These are phyloP conservation scores for Theretra japonica DNA, from an alignment of 2,888 invertebrate species.

Conservation along the genomic window DNA sequence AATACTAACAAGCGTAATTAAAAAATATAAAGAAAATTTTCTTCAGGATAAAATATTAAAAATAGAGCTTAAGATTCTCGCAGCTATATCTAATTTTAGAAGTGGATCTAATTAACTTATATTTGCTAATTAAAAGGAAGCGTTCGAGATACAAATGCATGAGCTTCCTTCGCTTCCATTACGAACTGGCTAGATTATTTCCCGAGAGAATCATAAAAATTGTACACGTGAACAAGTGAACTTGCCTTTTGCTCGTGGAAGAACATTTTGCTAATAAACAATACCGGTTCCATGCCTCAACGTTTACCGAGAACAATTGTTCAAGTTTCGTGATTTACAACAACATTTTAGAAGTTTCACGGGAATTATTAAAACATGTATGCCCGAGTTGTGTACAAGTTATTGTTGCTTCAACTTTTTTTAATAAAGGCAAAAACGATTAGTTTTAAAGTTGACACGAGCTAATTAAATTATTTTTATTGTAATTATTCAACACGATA, in stretches of 20 bases:
- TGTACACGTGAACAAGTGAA: slow-evolving; percentile 35
- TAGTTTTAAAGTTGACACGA: background rate
- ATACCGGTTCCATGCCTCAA: background rate
- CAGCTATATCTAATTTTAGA: background rate
- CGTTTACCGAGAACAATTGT: background rate
- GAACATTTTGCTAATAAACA: slow-evolving; percentile 24
- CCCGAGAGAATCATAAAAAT: slow-evolving; percentile 46
- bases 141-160: background rate
- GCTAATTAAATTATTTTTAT: too few species aligned
- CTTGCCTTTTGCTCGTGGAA: slow-evolving; percentile 12
- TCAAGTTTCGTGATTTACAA: slow-evolving; percentile 17
- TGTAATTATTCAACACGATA: too few species aligned
- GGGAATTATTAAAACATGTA: slow-evolving; percentile 13
- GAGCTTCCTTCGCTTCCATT: slow-evolving; percentile 38
- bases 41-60: background rate
- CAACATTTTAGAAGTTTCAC: background rate
- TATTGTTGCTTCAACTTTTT: background rate
- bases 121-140: slow-evolving; percentile 22
- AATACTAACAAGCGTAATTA: background rate
- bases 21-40: background rate
- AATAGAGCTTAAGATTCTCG: background rate
- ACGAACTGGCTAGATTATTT: slow-evolving; percentile 46
- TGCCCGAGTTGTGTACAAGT: background rate
- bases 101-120: slow-evolving; percentile 10
- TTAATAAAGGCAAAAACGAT: background rate